A percentile compares a stretch with the other conserved stretches of the same genome.
Evolutionary conservation across 2,113 vertebrate genomes (phyloP).

Genomic region (Glaucomys volans): DNA sequence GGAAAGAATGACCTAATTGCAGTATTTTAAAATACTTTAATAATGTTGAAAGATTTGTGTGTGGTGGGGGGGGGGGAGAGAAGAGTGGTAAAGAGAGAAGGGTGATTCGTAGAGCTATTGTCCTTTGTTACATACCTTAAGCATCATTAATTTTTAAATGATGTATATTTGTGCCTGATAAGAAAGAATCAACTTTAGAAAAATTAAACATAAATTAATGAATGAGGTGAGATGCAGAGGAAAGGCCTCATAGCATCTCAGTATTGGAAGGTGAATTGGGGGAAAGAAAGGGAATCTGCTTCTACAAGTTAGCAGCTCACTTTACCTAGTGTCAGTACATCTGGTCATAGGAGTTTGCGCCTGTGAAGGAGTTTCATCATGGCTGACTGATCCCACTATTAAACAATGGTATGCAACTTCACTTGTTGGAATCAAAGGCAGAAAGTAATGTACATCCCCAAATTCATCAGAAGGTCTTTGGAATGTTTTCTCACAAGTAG

Average conservation of each 20-base stretch:
- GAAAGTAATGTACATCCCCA: not conserved
- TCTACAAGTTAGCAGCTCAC: not conserved
- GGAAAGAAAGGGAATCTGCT: not conserved
- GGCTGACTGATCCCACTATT: not conserved
- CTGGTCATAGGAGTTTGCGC: not conserved
- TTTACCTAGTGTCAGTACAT: not conserved
- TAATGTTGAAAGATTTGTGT: not conserved
- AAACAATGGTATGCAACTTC: not conserved
- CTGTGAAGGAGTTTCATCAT: not conserved
- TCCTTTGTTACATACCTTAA: not conserved
- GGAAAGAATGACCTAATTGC: not conserved
- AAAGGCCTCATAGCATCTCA: not conserved
- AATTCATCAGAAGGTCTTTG: not conserved
- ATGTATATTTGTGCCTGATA: not conserved
- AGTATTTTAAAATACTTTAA: conserved; percentile 7
- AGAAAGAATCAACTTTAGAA: not conserved
- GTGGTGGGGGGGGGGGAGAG: not conserved
- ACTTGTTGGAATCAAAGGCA: not conserved
- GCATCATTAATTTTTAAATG: not conserved
- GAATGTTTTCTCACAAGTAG: not conserved
- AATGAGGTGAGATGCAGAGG: not conserved
- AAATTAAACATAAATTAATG: not conserved
- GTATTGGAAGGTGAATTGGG: not conserved
- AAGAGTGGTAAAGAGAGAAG: not conserved
- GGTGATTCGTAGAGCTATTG: not conserved